phyloP scores from a whole-genome alignment of 1,140 invertebrate species.

The Heterodera schachtii region DNA sequence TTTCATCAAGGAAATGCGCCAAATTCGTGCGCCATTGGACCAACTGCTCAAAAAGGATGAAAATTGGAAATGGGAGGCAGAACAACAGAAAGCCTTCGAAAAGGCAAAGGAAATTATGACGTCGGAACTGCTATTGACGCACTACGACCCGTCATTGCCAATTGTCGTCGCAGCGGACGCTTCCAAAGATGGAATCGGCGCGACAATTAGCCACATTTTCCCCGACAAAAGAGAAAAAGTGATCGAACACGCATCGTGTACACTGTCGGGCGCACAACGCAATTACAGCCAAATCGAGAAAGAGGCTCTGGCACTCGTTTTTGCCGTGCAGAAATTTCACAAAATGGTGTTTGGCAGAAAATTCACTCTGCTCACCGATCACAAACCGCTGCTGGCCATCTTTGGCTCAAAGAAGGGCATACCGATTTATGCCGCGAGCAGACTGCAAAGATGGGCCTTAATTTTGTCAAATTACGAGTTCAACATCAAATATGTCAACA shows the following conservation, averaged over 20 bases:
- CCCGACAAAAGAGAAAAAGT: too few species aligned
- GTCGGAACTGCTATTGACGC: slow-evolving; percentile 34
- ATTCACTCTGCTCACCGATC: slow-evolving; percentile 69
- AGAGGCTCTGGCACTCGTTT: too few species aligned
- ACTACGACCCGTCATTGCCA: slow-evolving; percentile 13
- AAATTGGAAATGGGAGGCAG: slow-evolving; percentile 45
- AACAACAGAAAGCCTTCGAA: slow-evolving; percentile 39
- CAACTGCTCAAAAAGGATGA: slow-evolving; percentile 51
- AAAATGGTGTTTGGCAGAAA: slow-evolving; percentile 68
- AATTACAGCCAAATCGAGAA: slow-evolving; percentile 66
- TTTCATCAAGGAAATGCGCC: slow-evolving; percentile 48
- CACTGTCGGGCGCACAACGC: slow-evolving; percentile 66
- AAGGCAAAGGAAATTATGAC: slow-evolving; percentile 43
- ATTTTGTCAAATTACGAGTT: too few species aligned
- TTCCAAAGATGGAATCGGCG: slow-evolving; percentile 56
- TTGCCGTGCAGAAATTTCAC: slow-evolving; percentile 63
- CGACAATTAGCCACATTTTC: slow-evolving; percentile 40
- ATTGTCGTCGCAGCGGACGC: slow-evolving; percentile 56
- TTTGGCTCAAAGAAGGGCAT: too few species aligned
- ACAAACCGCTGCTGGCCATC: slow-evolving; percentile 50
- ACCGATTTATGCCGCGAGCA: too few species aligned
- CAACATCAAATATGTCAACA: too few species aligned
- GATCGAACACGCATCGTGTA: too few species aligned
- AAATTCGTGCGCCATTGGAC: slow-evolving; percentile 46
- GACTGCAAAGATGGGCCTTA: too few species aligned